A percentile compares a stretch with the other conserved stretches of the same genome.
Evolutionary conservation across 2,888 invertebrate genomes (phyloP).

Genomic region (Microctonus aethiopoides): DNA sequence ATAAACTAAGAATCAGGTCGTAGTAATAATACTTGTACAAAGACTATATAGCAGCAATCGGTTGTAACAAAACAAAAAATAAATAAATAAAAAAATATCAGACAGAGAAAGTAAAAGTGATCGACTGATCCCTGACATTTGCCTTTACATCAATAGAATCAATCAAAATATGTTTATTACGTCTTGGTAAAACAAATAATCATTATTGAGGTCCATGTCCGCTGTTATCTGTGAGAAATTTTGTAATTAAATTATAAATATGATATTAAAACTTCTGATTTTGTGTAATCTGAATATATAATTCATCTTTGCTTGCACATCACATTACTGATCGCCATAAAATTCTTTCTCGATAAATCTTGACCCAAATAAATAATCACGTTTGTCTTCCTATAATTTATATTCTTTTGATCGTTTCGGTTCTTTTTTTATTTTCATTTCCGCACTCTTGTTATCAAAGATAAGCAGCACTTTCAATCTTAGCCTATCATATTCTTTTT

Average conservation of each 20-base stretch:
- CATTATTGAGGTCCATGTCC: neutral
- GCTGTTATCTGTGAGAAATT: neutral
- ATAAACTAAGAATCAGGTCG: neutral
- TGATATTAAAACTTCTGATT: neutral
- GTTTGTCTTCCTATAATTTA: neutral
- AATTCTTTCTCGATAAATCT: constrained; percentile 28
- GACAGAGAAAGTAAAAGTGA: neutral
- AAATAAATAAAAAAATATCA: neutral
- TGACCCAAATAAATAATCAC: constrained; percentile 30
- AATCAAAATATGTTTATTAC: neutral
- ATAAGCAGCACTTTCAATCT: neutral
- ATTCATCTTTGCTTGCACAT: neutral
- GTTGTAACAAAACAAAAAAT: neutral
- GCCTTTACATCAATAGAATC: constrained; percentile 6
- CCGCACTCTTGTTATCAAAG: neutral
- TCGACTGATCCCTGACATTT: constrained; percentile 20
- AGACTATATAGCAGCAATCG: neutral
- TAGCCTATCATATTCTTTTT: neutral
- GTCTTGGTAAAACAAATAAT: neutral
- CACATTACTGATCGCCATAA: neutral
- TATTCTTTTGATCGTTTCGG: neutral
- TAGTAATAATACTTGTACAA: neutral
- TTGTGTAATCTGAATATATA: neutral
- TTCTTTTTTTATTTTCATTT: neutral
- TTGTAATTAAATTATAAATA: neutral